Evolutionary conservation across 2,888 invertebrate species (phyloP), one percentile per base, ranked within the genome.

Genomic region (Clunio marinus): DNA sequence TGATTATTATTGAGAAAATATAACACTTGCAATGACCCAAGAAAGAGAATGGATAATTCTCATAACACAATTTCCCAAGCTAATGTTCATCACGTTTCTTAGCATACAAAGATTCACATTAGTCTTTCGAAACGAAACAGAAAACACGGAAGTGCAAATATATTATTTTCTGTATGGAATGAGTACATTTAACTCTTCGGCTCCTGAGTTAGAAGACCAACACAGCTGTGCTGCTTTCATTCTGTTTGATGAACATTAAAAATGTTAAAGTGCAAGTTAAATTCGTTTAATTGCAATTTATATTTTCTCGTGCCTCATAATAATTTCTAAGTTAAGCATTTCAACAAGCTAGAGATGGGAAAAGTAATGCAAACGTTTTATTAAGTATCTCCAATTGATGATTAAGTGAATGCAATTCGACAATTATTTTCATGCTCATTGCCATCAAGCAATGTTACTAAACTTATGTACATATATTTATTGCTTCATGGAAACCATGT

Each of bases 181-280:
- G 57, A 57, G 57, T 57, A 25, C 57, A 57, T n/a, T 27, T 2
- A 57, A n/a, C 10, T 25, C 22, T 51, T 51, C 51, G 17, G 4
- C n/a, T 41, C 17, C 22, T 51, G 22, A 51, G 51, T 51, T 51
- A 2, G 2, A 7, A 25, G 7, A 10, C 57, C 7, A 2, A 57
- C 51, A 51, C 51, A 51, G 51, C 57, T 57, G 57, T 57, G 57
- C 45, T n/a, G n/a, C n/a, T n/a, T n/a, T n/a, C n/a, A n/a, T n/a
- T n/a, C n/a, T n/a, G n/a, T n/a, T n/a, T n/a, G n/a, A n/a, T n/a
- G n/a, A n/a, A n/a, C n/a, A n/a, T n/a, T n/a, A n/a, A n/a, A n/a
- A n/a, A n/a, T n/a, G n/a, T n/a, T n/a, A n/a, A n/a, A n/a, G n/a
- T n/a, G n/a, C n/a, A n/a, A n/a, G n/a, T n/a, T n/a, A n/a, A n/a